Conservation (phyloP, 2,797 vertebrate species). For the Characodon lateralis region DNA sequence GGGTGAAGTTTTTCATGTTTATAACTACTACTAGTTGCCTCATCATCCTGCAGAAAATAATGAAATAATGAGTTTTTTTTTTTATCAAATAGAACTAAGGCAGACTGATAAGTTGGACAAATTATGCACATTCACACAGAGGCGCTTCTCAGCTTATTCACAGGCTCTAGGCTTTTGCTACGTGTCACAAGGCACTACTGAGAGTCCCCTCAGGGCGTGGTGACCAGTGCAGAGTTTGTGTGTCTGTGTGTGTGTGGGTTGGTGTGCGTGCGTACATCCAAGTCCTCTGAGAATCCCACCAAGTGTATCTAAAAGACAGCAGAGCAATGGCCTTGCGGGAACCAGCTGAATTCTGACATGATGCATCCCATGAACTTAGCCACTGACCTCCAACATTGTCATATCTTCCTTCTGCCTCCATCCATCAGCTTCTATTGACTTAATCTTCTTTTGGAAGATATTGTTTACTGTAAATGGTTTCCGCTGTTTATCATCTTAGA, state of each 20-base stretch:
- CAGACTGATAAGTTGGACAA: conserved; percentile 4
- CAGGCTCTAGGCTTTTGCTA: conserved; percentile 73
- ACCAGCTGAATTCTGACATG: conserved; percentile 59
- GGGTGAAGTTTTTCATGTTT: background rate
- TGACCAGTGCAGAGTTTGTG: conserved; percentile 29
- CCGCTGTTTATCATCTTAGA: conserved; percentile 2
- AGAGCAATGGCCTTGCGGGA: conserved; percentile 71
- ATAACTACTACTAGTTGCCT: background rate
- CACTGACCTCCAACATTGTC: conserved; percentile 28
- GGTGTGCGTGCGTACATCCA: conserved; percentile 11
- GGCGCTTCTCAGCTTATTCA: conserved; percentile 65
- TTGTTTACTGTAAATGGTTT: conserved; percentile 27
- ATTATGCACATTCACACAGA: conserved; percentile 11
- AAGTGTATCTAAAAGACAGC: conserved; percentile 40
- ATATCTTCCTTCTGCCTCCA: conserved; percentile 15
- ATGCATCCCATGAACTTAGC: conserved; percentile 58
- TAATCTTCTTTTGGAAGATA: background rate
- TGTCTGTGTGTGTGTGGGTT: conserved; percentile 23
- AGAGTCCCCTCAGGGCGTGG: conserved; percentile 34
- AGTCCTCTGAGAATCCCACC: conserved; percentile 41
- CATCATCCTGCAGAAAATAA: background rate
- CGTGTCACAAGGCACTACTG: conserved; percentile 71
- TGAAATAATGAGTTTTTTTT: background rate
- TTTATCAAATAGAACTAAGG: background rate
- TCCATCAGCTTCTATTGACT: conserved; percentile 12